phyloP scores from a whole-genome alignment of 2,888 invertebrate genomes.

The Fragum sueziense region DNA sequence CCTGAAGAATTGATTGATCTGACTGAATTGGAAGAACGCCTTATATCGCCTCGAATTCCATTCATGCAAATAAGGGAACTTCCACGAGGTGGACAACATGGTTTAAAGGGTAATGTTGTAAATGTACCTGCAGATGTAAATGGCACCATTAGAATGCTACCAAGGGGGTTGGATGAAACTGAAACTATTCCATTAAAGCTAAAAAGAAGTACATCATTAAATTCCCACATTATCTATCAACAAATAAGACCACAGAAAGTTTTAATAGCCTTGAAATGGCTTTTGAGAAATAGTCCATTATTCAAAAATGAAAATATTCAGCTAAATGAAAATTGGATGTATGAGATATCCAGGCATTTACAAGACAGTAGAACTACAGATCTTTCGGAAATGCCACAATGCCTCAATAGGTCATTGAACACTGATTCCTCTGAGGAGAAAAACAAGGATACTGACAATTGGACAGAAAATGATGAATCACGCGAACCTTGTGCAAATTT shows the following conservation, averaged over 20 bases:
- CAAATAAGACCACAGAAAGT: conserved; percentile 54
- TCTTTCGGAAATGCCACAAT: not conserved
- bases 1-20: conserved; percentile 33
- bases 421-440: not conserved
- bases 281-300: conserved; percentile 43
- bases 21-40: conserved; percentile 75
- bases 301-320: conserved; percentile 51
- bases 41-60: conserved; percentile 77
- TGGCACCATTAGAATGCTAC: conserved; percentile 5
- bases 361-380: not conserved
- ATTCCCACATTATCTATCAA: conserved; percentile 44
- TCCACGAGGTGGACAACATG: conserved; percentile 61
- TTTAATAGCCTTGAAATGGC: conserved; percentile 51
- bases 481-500: conserved; percentile 19
- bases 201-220: conserved; percentile 39
- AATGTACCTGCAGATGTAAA: conserved; percentile 73
- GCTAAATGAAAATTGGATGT: conserved; percentile 69
- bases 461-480: conserved; percentile 33
- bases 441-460: conserved; percentile 7
- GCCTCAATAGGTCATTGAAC: not conserved
- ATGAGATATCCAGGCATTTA: not conserved
- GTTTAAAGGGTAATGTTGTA: conserved; percentile 68
- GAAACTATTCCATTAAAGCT: conserved; percentile 57
- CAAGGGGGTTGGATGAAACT: conserved; percentile 47
- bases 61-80: conserved; percentile 79